Conservation (phyloP, 2,797 vertebrate genomes). For the Neoniphon sammara region DNA sequence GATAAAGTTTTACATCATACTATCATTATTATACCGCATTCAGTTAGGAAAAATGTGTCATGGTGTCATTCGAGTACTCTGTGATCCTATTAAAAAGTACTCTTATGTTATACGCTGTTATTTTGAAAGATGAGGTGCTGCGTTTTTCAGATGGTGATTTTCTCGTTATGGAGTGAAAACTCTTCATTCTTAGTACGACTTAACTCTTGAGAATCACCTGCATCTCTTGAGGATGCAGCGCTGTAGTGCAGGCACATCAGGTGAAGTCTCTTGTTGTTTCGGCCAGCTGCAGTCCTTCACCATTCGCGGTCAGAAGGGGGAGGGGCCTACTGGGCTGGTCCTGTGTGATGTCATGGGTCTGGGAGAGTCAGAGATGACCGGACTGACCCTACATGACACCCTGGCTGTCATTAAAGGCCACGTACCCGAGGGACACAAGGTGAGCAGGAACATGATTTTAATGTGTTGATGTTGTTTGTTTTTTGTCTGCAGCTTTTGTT, state of each 20-base stretch:
- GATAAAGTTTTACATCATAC: too few relatives aligned
- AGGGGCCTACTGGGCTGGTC: constrained; percentile 53
- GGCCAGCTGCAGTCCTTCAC: constrained; percentile 75
- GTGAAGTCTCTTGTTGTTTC: background rate
- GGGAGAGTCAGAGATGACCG: constrained; percentile 58
- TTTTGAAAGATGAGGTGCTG: too few relatives aligned
- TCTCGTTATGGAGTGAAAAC: too few relatives aligned
- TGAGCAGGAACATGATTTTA: constrained; percentile 5
- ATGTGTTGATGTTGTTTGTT: background rate
- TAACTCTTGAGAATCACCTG: too few relatives aligned
- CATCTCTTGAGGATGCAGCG: background rate
- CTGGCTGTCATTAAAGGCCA: constrained; percentile 79
- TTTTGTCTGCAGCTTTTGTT: background rate
- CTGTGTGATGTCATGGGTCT: constrained; percentile 79
- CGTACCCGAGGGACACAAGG: constrained; percentile 78
- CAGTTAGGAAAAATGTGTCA: too few relatives aligned
- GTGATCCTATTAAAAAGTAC: too few relatives aligned
- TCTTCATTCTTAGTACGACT: too few relatives aligned
- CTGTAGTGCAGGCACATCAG: background rate
- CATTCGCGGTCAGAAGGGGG: constrained; percentile 48
- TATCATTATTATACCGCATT: too few relatives aligned
- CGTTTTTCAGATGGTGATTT: too few relatives aligned
- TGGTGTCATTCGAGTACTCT: too few relatives aligned
- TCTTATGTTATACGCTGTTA: too few relatives aligned
- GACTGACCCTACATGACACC: constrained; percentile 75